Conservation (phyloP, 2,113 vertebrate species). For the Euleptes europaea region DNA sequence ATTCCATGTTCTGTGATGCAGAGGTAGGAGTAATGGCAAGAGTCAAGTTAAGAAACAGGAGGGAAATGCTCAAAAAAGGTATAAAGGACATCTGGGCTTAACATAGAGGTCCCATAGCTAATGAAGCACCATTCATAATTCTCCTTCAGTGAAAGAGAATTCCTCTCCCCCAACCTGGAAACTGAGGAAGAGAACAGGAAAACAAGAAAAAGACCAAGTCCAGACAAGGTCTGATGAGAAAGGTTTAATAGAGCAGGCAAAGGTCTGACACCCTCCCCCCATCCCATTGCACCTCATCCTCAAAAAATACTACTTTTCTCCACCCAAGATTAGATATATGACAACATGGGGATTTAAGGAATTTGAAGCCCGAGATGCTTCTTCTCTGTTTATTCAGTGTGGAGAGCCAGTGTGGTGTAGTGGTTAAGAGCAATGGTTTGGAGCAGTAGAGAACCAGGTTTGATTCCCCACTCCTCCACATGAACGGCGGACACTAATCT, state of each 20-base stretch:
- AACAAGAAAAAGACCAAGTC: not conserved
- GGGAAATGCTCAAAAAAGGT: slow-evolving; percentile 44
- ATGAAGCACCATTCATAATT: slow-evolving; percentile 68
- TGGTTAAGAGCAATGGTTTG: too few species aligned
- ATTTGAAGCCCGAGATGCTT: not conserved
- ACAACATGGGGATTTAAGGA: not conserved
- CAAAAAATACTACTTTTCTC: not conserved
- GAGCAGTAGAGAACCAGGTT: too few species aligned
- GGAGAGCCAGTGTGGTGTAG: too few species aligned
- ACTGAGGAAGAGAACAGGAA: not conserved
- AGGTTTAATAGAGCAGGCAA: slow-evolving; percentile 14
- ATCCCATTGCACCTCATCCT: not conserved
- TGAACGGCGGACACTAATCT: too few species aligned
- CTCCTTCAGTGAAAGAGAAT: slow-evolving; percentile 14
- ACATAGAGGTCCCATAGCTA: slow-evolving; percentile 56
- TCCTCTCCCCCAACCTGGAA: not conserved
- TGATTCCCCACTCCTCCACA: too few species aligned
- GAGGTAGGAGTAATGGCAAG: not conserved
- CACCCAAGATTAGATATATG: not conserved
- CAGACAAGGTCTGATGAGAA: not conserved
- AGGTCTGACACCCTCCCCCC: not conserved
- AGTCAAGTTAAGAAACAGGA: slow-evolving; percentile 10
- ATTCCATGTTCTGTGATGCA: not conserved
- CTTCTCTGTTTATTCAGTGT: not conserved
- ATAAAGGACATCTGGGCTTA: slow-evolving; percentile 28